Percentiles rank a stretch among this genome's conserved stretches.
These are phyloP conservation scores for Fopius arisanus DNA, from an alignment of 1,140 invertebrate genomes.

Conservation along the genomic window DNA sequence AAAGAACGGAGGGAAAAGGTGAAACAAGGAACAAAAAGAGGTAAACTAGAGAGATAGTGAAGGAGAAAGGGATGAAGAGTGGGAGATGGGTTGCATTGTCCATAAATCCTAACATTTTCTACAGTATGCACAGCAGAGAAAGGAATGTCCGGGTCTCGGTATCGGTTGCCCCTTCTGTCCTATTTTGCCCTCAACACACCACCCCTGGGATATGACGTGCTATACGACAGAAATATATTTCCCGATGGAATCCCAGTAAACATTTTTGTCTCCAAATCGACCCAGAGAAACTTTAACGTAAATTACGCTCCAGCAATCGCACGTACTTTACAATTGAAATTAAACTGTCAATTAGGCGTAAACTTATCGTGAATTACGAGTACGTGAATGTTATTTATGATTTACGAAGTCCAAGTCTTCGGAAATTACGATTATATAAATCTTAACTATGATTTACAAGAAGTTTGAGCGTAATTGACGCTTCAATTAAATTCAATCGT, in stretches of 20 bases:
- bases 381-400: too few relatives aligned
- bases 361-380: too few relatives aligned
- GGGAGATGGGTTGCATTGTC: background rate
- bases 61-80: background rate
- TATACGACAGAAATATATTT: background rate
- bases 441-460: too few relatives aligned
- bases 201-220: background rate
- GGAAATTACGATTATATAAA: too few relatives aligned
- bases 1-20: background rate
- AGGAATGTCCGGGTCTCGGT: background rate
- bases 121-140: background rate
- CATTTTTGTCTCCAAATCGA: background rate
- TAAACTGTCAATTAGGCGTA: too few relatives aligned
- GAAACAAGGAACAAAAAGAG: background rate
- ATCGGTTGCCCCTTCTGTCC: background rate
- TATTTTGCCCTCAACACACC: background rate
- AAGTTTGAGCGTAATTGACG: too few relatives aligned
- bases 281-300: too few relatives aligned
- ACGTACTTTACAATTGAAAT: too few relatives aligned
- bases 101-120: background rate
- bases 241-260: background rate
- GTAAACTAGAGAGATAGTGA: background rate
- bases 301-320: too few relatives aligned
- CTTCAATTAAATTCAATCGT: too few relatives aligned
- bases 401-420: too few relatives aligned